These are phyloP conservation scores for Dolichopus griseipennis DNA, from an alignment of 2,888 invertebrate species.

Conservation along the genomic window DNA sequence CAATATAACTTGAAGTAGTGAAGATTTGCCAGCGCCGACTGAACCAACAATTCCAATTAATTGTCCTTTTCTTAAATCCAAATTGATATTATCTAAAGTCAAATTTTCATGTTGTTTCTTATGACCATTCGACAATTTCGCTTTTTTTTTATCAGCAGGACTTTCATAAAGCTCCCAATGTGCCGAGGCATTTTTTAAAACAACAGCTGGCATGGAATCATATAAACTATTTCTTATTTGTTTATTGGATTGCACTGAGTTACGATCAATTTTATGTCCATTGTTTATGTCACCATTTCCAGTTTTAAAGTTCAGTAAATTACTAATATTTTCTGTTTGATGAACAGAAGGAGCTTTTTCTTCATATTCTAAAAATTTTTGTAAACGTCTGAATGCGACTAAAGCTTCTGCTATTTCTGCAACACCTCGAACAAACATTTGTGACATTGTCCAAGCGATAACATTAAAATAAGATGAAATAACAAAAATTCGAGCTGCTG, in stretches of 20 bases:
- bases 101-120: conserved; percentile 13
- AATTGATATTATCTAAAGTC: conserved; percentile 48
- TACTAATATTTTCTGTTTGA: background rate
- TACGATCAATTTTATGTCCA: background rate
- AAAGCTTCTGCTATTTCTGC: conserved; percentile 70
- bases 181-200: conserved; percentile 37
- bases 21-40: conserved; percentile 68
- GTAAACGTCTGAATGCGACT: conserved; percentile 64
- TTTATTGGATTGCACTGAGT: background rate
- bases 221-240: conserved; percentile 17
- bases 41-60: conserved; percentile 64
- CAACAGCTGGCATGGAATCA: conserved; percentile 23
- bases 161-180: conserved; percentile 41
- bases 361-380: conserved; percentile 42
- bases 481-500: conserved; percentile 53
- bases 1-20: conserved; percentile 58
- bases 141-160: background rate
- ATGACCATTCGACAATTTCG: background rate
- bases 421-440: conserved; percentile 58
- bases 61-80: conserved; percentile 50
- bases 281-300: conserved; percentile 1
- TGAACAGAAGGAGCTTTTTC: conserved; percentile 26
- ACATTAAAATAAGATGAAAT: conserved; percentile 49
- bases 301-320: background rate
- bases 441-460: conserved; percentile 49